Evolutionary conservation across 1,140 invertebrate genomes (phyloP).

Genomic region (Drosophila obscura): DNA sequence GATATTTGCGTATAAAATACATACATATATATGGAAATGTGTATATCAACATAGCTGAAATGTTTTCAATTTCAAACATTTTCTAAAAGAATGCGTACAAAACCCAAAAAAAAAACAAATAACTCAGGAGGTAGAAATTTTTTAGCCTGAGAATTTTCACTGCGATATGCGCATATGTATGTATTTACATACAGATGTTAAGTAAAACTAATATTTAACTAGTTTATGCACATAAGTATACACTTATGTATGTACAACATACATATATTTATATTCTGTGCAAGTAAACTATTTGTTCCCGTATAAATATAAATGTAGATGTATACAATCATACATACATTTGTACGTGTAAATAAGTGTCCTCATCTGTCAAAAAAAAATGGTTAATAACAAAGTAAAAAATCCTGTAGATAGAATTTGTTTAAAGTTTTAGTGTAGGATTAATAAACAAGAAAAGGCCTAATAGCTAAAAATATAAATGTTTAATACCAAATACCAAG

Average conservation of each 20-base stretch:
- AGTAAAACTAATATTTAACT: constrained; percentile 35
- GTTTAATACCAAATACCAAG: neutral
- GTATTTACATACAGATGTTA: constrained; percentile 25
- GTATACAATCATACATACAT: neutral
- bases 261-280: constrained; percentile 36
- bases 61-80: constrained; percentile 18
- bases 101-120: neutral
- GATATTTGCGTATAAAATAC: neutral
- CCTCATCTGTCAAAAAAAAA: too few relatives aligned
- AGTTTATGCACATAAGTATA: constrained; percentile 4
- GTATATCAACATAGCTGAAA: constrained; percentile 37
- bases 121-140: neutral
- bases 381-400: too few relatives aligned
- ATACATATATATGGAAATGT: constrained; percentile 4
- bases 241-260: constrained; percentile 4
- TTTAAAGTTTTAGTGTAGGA: neutral
- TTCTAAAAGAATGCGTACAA: too few relatives aligned
- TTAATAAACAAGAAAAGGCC: neutral
- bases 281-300: constrained; percentile 34
- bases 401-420: too few relatives aligned
- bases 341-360: too few relatives aligned
- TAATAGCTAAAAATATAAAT: constrained; percentile 14
- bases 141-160: too few relatives aligned
- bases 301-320: constrained; percentile 4
- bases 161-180: constrained; percentile 7